phyloP scores from a whole-genome alignment of 2,797 vertebrate species.

The Mormyrops attenuatus region DNA sequence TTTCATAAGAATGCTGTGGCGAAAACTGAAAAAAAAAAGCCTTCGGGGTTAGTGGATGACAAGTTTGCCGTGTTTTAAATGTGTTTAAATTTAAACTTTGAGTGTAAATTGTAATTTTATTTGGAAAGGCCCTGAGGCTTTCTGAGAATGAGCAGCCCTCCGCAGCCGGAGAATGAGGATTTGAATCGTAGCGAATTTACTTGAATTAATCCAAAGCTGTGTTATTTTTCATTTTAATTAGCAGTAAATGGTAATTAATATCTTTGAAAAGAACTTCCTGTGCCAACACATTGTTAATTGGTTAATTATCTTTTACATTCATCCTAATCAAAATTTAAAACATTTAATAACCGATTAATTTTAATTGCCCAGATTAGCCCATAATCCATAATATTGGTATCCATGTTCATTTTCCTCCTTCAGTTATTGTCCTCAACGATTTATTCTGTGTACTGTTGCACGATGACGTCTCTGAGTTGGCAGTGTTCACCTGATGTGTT shows the following conservation, averaged over 20 bases:
- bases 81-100: constrained; percentile 10
- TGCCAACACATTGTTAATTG: background rate
- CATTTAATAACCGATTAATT: background rate
- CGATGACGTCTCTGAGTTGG: background rate
- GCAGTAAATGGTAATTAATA: constrained; percentile 10
- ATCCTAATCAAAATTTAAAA: constrained; percentile 1
- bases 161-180: background rate
- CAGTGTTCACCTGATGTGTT: background rate
- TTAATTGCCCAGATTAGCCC: background rate
- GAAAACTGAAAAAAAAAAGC: background rate
- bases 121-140: background rate
- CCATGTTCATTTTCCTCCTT: background rate
- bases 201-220: background rate
- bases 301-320: background rate
- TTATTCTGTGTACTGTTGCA: background rate
- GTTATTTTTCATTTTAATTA: constrained; percentile 8
- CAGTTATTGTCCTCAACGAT: background rate
- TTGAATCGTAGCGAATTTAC: background rate
- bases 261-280: background rate
- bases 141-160: background rate
- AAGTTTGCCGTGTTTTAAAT: constrained; percentile 4
- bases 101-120: constrained; percentile 12
- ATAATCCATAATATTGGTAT: background rate
- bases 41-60: background rate
- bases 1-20: background rate